phyloP scores from a whole-genome alignment of 2,888 invertebrate species.

The Liopterus haemorrhoidalis region DNA sequence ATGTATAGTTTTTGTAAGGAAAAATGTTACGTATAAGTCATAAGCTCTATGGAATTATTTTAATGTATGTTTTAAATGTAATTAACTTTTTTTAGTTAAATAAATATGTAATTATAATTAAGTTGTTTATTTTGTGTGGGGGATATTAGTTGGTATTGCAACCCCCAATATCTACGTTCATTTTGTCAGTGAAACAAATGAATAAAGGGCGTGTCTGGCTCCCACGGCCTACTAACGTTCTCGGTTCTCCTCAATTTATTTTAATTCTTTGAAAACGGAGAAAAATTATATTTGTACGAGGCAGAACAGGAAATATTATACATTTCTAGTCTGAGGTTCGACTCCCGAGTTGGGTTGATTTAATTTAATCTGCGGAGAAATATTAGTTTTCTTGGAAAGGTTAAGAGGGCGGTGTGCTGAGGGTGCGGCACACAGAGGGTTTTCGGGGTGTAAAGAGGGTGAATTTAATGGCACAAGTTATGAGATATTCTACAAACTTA shows the following conservation, averaged over 20 bases:
- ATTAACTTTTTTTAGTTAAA: no score
- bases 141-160: slow-evolving; percentile 10
- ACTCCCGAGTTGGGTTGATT: no score
- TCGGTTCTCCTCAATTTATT: slow-evolving; percentile 47
- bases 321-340: slow-evolving; percentile 40
- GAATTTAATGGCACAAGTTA: no score
- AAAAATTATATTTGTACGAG: slow-evolving; percentile 42
- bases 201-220: no score
- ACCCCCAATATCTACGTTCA: slow-evolving; percentile 4
- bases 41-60: no score
- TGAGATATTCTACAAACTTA: no score
- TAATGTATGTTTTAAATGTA: no score
- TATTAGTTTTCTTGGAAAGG: slow-evolving; percentile 43
- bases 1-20: no score
- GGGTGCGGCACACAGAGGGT: neutral
- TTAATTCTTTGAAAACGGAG: slow-evolving; percentile 45
- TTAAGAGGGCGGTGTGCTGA: slow-evolving; percentile 19
- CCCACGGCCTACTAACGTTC: no score
- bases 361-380: slow-evolving; percentile 46
- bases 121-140: slow-evolving; percentile 11
- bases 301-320: slow-evolving; percentile 41
- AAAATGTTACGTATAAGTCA: no score
- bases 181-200: no score
- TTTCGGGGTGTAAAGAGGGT: slow-evolving; percentile 2
- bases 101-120: no score